Conservation (phyloP, 2,797 vertebrate species). For the Ispidina lecontei region DNA sequence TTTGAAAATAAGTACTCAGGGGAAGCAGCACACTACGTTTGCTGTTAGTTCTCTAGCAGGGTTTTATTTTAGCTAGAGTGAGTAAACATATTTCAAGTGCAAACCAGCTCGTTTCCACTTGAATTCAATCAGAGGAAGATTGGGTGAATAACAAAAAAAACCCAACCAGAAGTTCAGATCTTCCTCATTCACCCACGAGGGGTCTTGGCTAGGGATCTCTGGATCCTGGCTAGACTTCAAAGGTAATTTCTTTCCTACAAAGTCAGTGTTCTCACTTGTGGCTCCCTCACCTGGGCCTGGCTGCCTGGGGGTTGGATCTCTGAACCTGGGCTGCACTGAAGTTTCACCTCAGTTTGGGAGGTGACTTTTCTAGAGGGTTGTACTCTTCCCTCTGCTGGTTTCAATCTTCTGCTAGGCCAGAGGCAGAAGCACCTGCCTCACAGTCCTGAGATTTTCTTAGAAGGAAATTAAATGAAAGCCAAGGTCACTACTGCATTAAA, state of each 20-base stretch:
- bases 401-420: background rate
- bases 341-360: background rate
- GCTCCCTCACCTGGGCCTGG: fast-evolving
- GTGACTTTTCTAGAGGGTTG: background rate
- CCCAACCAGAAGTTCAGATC: background rate
- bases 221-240: background rate
- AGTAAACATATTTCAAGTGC: background rate
- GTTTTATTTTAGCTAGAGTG: background rate
- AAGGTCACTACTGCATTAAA: slow-evolving; percentile 14
- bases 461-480: background rate
- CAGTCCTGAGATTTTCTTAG: background rate
- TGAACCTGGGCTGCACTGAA: background rate
- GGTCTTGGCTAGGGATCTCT: background rate
- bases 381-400: background rate
- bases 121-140: background rate
- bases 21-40: background rate
- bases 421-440: background rate
- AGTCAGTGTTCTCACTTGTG: background rate
- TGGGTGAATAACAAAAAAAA: background rate
- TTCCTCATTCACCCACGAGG: background rate
- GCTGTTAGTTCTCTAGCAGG: background rate
- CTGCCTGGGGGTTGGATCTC: background rate
- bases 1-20: background rate
- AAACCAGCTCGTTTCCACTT: background rate
- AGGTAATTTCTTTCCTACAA: background rate